Evolutionary conservation across 2,113 vertebrate genomes (phyloP), one percentile per base, ranked within the genome.

Genomic region (Phalacrocorax brasilianus): DNA sequence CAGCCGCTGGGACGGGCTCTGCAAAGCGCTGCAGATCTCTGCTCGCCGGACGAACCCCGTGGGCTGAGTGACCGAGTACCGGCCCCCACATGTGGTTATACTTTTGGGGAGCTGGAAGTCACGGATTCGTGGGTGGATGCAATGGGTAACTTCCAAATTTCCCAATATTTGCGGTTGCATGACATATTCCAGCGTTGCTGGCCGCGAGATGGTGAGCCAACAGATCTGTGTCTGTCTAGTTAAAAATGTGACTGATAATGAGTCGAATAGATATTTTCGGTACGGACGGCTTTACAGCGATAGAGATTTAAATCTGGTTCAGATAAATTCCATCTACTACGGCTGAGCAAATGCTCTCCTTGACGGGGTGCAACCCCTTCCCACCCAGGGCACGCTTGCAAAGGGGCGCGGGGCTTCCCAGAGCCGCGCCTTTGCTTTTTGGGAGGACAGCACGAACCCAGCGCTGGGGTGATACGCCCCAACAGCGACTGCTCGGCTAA

Each of bases 131-230:
- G 61, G 40, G 35, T 45, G 50, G 83, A 87, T 72, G 72, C 24
- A 56, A 18, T 23, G 30, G 85, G 88, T 32, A 94, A 76, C 35
- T 73, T 89, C 84, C 83, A 92, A 32, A 93, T 93, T 94, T 92
- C 86, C 86, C 62, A 75, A 45, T 53, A n/a, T 65, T 86, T 91
- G n/a, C 3, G 5, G 73, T 86, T 81, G 92, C 63, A 32, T 61
- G 55, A 95, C 47, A 40, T 80, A 89, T 74, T 93, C 24, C 71
- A 30, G 72, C 80, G 28, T 53, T 68, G 40, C 71, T 86, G 87
- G 94, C 81, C 62, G n/a, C 26, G 80, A 85, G 77, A 82, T 84
- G 92, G 24, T 28, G 73, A 19, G 32, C 61, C 92, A 78, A 55
- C 21, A 82, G 67, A 86, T 55, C 80, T 18, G 15, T 23, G 68